These are phyloP conservation scores for Formicarius rufipectus DNA, from an alignment of 2,113 vertebrate species.

Conservation along the genomic window DNA sequence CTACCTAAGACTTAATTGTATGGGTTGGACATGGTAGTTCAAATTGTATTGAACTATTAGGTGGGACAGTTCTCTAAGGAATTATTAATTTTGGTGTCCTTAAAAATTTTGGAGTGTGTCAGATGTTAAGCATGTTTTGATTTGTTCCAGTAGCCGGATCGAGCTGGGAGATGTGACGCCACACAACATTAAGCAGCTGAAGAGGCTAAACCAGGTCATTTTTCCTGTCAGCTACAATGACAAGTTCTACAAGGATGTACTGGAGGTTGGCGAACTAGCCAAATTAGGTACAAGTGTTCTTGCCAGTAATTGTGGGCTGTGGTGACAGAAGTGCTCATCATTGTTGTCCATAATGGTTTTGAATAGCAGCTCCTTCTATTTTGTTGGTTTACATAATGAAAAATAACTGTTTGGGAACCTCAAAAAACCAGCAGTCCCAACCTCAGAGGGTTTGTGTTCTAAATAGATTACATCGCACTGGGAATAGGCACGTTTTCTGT, in stretches of 20 bases:
- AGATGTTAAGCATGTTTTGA: slow-evolving; percentile 87
- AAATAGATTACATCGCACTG: not conserved
- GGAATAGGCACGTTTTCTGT: not conserved
- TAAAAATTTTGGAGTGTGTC: not conserved
- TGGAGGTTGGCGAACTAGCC: slow-evolving; percentile 98
- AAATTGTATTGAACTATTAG: not conserved
- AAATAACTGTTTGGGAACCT: not conserved
- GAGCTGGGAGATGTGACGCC: slow-evolving; percentile 99
- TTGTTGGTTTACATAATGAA: not conserved
- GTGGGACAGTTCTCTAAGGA: not conserved
- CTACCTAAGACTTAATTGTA: not conserved
- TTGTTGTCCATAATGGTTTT: not conserved
- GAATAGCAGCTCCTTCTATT: not conserved
- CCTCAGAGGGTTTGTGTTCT: not conserved
- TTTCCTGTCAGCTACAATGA: slow-evolving; percentile 99
- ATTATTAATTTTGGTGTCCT: not conserved
- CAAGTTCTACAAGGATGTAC: slow-evolving; percentile 99
- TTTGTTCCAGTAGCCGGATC: slow-evolving; percentile 99
- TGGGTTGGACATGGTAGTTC: not conserved
- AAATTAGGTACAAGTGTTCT: slow-evolving; percentile 88
- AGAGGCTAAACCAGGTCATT: slow-evolving; percentile 99
- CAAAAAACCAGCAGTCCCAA: not conserved
- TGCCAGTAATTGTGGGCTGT: slow-evolving; percentile 11
- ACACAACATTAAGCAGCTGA: slow-evolving; percentile 99
- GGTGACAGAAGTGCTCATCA: not conserved